Evolutionary conservation across 2,888 invertebrate genomes (phyloP).

Genomic region (Urechis unicinctus): DNA sequence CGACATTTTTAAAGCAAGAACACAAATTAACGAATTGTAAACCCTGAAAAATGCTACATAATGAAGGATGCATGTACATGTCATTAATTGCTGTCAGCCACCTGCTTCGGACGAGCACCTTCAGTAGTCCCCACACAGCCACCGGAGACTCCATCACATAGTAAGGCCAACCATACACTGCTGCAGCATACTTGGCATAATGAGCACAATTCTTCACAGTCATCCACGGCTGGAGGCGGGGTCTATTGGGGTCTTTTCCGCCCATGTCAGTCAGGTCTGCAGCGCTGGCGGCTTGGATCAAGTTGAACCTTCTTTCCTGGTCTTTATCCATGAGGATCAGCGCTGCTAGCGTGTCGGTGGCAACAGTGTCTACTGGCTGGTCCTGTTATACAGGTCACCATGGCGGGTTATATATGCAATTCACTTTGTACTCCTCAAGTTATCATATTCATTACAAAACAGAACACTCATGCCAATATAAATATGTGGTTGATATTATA

Average conservation of each 20-base stretch:
- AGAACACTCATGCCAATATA: too few species aligned
- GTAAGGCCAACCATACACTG: conserved; percentile 18
- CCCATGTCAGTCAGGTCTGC: not conserved
- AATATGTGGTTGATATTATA: too few species aligned
- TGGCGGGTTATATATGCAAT: too few species aligned
- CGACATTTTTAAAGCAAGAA: too few species aligned
- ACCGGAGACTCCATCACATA: conserved; percentile 7
- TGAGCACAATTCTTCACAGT: conserved; percentile 6
- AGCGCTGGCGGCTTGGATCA: conserved; percentile 1
- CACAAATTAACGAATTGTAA: too few species aligned
- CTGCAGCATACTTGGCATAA: conserved; percentile 14
- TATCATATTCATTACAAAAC: too few species aligned
- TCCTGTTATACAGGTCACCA: too few species aligned
- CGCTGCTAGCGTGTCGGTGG: conserved; percentile 14
- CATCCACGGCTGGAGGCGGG: conserved; percentile 12
- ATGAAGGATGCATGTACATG: too few species aligned
- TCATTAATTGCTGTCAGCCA: too few species aligned
- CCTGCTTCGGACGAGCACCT: conserved; percentile 9
- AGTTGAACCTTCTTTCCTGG: conserved; percentile 4
- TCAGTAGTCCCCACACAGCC: conserved; percentile 3
- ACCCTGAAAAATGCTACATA: too few species aligned
- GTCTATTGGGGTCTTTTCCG: not conserved
- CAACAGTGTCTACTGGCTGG: conserved; percentile 6
- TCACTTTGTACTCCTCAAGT: too few species aligned
- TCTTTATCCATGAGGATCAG: conserved; percentile 13